These are phyloP conservation scores for Eupithecia dodoneata DNA, from an alignment of 2,888 invertebrate species.

Conservation along the genomic window DNA sequence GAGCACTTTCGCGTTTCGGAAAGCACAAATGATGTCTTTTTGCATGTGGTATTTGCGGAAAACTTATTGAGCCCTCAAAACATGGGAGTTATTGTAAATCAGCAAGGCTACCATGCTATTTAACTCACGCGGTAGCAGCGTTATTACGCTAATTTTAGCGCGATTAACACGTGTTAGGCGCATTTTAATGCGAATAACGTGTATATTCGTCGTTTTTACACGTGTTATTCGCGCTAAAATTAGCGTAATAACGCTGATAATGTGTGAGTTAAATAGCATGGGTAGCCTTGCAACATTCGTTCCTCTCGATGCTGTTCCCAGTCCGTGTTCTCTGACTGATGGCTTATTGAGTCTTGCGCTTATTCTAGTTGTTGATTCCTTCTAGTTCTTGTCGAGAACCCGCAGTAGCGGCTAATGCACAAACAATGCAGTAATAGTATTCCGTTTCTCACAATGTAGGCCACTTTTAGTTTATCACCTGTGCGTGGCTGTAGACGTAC, in stretches of 20 bases:
- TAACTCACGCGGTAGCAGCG: no score
- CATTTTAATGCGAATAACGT: no score
- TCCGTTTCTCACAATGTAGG: conserved; percentile 58
- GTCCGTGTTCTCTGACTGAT: background rate
- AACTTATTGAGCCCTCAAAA: background rate
- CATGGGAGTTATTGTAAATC: no score
- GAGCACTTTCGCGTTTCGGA: background rate
- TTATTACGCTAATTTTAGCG: no score
- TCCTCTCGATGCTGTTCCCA: background rate
- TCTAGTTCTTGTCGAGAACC: conserved; percentile 27
- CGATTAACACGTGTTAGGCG: no score
- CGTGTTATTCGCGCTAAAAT: no score
- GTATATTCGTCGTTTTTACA: no score
- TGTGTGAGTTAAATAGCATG: no score
- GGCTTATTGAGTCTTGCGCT: background rate
- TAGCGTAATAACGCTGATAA: no score
- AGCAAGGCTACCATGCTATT: no score
- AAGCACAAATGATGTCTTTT: background rate
- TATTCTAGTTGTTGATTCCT: background rate
- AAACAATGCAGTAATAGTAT: conserved; percentile 52
- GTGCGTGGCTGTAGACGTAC: conserved; percentile 18
- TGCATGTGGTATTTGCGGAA: background rate
- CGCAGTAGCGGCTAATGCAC: conserved; percentile 32
- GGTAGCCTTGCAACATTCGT: background rate
- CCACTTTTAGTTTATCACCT: conserved; percentile 26